A percentile compares a stretch with the other conserved stretches of the same genome.
Evolutionary conservation across 2,113 vertebrate species (phyloP).

Genomic region (Eurystomus gularis): DNA sequence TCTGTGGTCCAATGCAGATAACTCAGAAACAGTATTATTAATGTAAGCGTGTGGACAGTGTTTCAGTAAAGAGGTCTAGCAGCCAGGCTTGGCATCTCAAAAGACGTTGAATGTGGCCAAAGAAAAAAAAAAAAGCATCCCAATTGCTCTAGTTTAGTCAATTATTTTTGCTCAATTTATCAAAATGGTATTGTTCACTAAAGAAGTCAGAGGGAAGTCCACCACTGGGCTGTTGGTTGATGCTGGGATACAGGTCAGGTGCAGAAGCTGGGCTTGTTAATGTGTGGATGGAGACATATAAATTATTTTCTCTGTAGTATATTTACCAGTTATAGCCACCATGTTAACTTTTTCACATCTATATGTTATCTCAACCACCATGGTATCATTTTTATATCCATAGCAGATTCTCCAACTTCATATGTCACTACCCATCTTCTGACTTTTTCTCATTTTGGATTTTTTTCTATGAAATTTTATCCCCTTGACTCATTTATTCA

Average conservation of each 20-base stretch:
- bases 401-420: background rate
- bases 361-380: background rate
- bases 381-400: background rate
- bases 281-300: background rate
- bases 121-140: background rate
- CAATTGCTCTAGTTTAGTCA: background rate
- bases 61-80: background rate
- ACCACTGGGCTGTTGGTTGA: background rate
- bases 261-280: background rate
- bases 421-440: background rate
- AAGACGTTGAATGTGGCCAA: background rate
- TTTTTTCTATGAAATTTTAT: background rate
- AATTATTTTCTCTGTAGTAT: background rate
- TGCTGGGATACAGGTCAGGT: rapidly evolving
- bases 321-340: background rate
- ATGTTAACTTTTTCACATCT: background rate
- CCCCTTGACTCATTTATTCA: background rate
- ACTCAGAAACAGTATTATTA: background rate
- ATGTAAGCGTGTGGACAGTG: background rate
- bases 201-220: background rate
- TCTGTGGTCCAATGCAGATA: background rate
- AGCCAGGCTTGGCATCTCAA: background rate
- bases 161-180: background rate
- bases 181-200: background rate
- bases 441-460: background rate